These are phyloP conservation scores for Chrysodeixis includens DNA, from an alignment of 2,888 invertebrate species.

Conservation along the genomic window DNA sequence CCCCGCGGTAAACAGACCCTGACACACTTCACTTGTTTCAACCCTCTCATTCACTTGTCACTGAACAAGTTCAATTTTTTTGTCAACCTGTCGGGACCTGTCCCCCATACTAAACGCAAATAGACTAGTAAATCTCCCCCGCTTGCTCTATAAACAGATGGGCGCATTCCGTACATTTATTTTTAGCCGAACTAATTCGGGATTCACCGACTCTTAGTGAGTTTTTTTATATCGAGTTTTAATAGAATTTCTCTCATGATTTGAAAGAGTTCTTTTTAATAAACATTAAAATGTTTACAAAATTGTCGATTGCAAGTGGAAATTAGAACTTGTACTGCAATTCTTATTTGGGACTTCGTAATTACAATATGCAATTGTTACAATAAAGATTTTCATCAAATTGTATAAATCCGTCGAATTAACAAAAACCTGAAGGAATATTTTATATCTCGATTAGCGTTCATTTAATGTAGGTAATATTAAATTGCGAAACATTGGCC, in stretches of 20 bases:
- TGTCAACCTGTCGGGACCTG: conserved; percentile 78
- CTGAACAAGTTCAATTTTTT: conserved; percentile 58
- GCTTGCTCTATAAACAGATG: conserved; percentile 84
- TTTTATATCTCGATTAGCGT: conserved; percentile 20
- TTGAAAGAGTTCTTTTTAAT: conserved; percentile 36
- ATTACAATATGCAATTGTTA: not conserved
- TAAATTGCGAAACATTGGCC: conserved; percentile 40
- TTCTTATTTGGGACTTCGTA: not conserved
- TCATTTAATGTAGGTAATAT: conserved; percentile 35
- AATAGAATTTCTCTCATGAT: conserved; percentile 45
- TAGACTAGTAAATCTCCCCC: conserved; percentile 78
- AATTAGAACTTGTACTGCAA: too few relatives aligned
- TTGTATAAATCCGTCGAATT: too few relatives aligned
- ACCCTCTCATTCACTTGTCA: conserved; percentile 58
- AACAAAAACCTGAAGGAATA: conserved; percentile 1
- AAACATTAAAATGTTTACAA: conserved; percentile 10
- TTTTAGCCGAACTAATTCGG: conserved; percentile 83
- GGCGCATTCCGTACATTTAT: conserved; percentile 81
- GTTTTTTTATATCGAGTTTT: conserved; percentile 57
- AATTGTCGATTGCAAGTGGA: not conserved
- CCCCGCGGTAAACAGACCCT: conserved; percentile 31
- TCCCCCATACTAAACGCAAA: conserved; percentile 66
- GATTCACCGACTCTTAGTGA: conserved; percentile 69
- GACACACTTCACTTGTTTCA: conserved; percentile 54
- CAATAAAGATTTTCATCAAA: too few relatives aligned